Conservation (phyloP, 2,113 vertebrate species). For the Neotragus pygmaeus region DNA sequence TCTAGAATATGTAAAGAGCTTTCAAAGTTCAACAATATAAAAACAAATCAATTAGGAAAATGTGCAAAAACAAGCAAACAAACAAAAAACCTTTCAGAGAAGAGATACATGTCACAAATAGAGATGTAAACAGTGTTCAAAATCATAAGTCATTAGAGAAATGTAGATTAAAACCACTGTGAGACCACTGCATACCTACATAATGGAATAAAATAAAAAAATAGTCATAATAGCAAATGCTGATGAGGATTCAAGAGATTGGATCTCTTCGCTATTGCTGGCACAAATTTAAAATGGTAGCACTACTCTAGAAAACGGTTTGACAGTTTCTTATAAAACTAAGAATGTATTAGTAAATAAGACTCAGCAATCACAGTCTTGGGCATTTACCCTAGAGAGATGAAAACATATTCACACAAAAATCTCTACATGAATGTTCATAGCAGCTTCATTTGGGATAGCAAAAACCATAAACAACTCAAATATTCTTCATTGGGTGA, state of each 20-base stretch:
- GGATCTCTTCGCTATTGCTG: neutral
- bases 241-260: neutral
- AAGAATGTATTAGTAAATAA: neutral
- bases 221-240: neutral
- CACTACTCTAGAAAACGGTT: neutral
- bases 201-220: neutral
- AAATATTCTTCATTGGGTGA: neutral
- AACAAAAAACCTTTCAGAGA: neutral
- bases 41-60: constrained; percentile 5
- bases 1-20: neutral
- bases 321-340: neutral
- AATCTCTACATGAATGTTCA: neutral
- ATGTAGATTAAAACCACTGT: neutral
- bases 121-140: neutral
- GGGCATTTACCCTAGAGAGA: neutral
- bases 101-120: neutral
- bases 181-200: neutral
- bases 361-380: neutral
- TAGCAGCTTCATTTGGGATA: neutral
- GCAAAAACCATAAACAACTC: neutral
- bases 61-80: neutral
- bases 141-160: neutral
- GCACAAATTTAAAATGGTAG: neutral
- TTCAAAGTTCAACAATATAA: neutral
- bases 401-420: neutral